Percentiles rank a stretch among this genome's conserved stretches.
Conservation (phyloP, 2,888 invertebrate species). For the Spialia ferax region DNA sequence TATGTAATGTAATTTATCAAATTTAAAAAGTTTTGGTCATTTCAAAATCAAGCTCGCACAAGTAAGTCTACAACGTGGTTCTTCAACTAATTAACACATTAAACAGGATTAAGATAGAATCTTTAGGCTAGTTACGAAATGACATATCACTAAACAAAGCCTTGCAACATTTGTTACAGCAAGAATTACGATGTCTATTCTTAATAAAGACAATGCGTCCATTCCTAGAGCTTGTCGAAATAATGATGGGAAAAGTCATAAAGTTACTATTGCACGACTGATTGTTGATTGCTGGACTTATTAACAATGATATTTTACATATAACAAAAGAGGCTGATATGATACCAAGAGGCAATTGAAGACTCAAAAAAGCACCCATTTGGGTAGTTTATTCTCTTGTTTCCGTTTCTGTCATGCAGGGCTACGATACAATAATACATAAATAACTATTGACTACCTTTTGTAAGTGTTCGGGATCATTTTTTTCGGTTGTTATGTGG, state of each 20-base stretch:
- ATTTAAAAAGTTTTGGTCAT: too few species aligned
- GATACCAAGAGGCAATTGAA: too few species aligned
- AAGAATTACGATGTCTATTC: slow-evolving; percentile 25
- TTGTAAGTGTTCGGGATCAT: too few species aligned
- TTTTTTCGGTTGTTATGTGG: too few species aligned
- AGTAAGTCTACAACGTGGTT: not conserved
- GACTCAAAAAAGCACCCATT: too few species aligned
- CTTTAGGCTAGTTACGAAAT: not conserved
- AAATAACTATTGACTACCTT: too few species aligned
- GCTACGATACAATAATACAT: too few species aligned
- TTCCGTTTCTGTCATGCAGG: too few species aligned
- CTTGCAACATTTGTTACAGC: slow-evolving; percentile 16
- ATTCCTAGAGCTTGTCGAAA: slow-evolving; percentile 14
- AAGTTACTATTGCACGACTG: slow-evolving; percentile 22
- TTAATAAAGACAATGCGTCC: slow-evolving; percentile 27
- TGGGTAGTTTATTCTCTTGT: too few species aligned
- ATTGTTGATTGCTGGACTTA: slow-evolving; percentile 13
- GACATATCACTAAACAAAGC: slow-evolving; percentile 9
- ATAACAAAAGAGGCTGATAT: too few species aligned
- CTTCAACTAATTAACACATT: not conserved
- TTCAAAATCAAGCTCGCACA: not conserved
- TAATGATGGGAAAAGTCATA: slow-evolving; percentile 36
- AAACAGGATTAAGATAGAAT: not conserved
- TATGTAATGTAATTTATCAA: too few species aligned
- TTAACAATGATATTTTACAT: too few species aligned